Percentiles rank a stretch among this genome's conserved stretches.
Conservation (phyloP, 2,888 invertebrate genomes). For the Coleophora flavipennella region DNA sequence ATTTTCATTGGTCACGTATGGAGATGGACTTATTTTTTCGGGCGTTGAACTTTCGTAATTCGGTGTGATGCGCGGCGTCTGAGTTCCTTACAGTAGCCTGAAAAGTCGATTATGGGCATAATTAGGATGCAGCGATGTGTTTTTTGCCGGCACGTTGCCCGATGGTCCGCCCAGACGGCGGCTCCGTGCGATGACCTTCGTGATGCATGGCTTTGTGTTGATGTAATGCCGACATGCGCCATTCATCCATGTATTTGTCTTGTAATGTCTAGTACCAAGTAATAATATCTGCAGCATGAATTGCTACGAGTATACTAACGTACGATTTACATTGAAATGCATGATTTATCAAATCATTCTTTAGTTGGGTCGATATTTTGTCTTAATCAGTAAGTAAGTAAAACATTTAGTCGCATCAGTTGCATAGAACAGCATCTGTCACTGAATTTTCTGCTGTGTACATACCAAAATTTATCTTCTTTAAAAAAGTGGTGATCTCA, state of each 20-base stretch:
- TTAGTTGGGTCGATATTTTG: too few species aligned
- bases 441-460: too few species aligned
- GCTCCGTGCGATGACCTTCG: conserved; percentile 23
- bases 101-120: conserved; percentile 20
- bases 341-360: too few species aligned
- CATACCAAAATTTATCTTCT: too few species aligned
- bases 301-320: too few species aligned
- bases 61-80: conserved; percentile 19
- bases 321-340: too few species aligned
- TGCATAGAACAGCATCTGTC: too few species aligned
- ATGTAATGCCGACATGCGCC: conserved; percentile 20
- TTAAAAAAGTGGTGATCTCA: too few species aligned
- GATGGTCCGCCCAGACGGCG: conserved; percentile 3
- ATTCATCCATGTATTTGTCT: conserved; percentile 7
- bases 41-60: conserved; percentile 32
- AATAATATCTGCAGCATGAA: too few species aligned
- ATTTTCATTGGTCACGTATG: conserved; percentile 25
- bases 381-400: too few species aligned
- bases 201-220: conserved; percentile 31
- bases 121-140: conserved; percentile 11
- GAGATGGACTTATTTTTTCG: conserved; percentile 14
- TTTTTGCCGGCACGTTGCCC: too few species aligned
- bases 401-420: too few species aligned
- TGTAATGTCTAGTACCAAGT: conserved; percentile 7
- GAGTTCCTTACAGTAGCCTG: conserved; percentile 8